Base-by-base conservation (phyloP, 2,888 invertebrate genomes). In the Nesidiocoris tenuis region DNA sequence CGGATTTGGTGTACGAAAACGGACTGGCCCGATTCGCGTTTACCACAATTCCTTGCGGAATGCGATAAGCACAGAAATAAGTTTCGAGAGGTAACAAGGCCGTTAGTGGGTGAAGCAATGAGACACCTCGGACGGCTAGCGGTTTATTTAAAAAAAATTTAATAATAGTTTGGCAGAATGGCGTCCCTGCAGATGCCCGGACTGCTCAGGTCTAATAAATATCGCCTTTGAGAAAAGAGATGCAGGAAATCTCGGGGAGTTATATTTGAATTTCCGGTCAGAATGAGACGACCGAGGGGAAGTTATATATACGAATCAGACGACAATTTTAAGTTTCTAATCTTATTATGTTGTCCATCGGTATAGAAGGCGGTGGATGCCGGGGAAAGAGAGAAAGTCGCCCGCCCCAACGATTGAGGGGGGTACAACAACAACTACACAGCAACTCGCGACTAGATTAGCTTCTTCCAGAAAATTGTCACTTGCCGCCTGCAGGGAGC, bases 181-280 rank as follows among this genome's bases (percentile, higher is more conserved):
- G 70, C 23, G 70, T 57, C 57, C 70, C 24, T 70, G 70, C 57
- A 39, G 39, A 39, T 39, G 39, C 39, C 39, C 39, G 39, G 70
- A 25, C 70, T 70, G 17, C 70, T 70, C 70, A 70, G 70, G 57
- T 70, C 61, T 70, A 70, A 70, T 70, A 70, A 70, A 70, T 70
- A 61, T 61, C 70, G 70, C 70, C 70, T 70, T 70, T 19, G 59
- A 70, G 61, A 67, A 25, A 70, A 70, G 70, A 70, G 70, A 59
- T 70, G 70, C 70, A 70, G 70, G 70, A 70, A 70, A 70, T 70
- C 70, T 70, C 70, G 24, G 23, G 57, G 55, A 70, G 70, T 70
- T 70, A 70, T 70, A 70, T 70, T 70, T 70, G 70, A 70, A 70
- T 70, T 70, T 70, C 70, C 70, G 70, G 70, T 70, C 70, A 70